Base-by-base conservation (phyloP, 2,113 vertebrate species). In the Tragelaphus buxtoni region DNA sequence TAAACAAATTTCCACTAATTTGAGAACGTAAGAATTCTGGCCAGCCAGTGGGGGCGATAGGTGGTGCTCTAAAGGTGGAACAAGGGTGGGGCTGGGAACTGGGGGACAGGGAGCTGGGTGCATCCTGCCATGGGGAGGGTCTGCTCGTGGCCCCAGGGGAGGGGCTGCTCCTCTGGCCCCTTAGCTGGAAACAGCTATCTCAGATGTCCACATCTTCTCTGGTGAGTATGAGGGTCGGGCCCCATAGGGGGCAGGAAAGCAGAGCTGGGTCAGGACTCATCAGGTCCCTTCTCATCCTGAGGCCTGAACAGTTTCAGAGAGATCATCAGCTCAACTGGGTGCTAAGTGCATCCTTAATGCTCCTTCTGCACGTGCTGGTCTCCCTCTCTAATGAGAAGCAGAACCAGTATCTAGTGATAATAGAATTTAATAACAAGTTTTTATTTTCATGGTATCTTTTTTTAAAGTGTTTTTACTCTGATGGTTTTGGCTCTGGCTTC, bases 151-250 rank as follows among this genome's bases (percentile, higher is more conserved):
- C 56, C 63, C 58, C 2, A 35, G 20, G 20, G 51, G 12, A 55
- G 51, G 1, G 1, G 6, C 22, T 17, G 58, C 63, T 9, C 42
- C 58, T 14, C 55, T 6, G 9, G 22, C 58, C 42, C 11, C 28
- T 80, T 18, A 30, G 58, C 72, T 60, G 8, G 24, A 72, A 45
- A 42, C 49, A 56, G 39, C 65, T 22, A 0, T 32, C 17, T 55
- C 60, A 51, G 81, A 12, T 13, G 22, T 18, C 30, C 81, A 53
- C 65, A 12, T 16, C n/a, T 13, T 45, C 22, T 18, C 2, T 39
- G 39, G 18, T 4, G 18, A 35, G 39, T 17, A 4, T 20, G 13
- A 39, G n/a, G 42, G 16, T n/a, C 0, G 1, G 42, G n/a, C 24
- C 35, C 10, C 5, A 9, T 24, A 32, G 5, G 0, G 26, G 30